Evolutionary conservation across 2,113 vertebrate genomes (phyloP).

Genomic region (Cheirogaleus medius): DNA sequence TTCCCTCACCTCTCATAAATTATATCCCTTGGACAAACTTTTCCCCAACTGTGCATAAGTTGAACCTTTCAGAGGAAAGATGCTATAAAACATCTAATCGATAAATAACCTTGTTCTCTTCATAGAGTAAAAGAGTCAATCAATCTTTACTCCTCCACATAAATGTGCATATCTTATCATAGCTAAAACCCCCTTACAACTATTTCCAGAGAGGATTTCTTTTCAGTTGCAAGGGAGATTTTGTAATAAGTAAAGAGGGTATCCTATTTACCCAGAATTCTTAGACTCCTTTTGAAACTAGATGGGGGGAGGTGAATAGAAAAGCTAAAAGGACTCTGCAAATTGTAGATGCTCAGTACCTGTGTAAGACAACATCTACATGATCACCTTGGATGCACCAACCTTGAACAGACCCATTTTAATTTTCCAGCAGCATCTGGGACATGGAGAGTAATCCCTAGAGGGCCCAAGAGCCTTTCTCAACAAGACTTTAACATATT

Average conservation of each 20-base stretch:
- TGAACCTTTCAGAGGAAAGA: conserved; percentile 69
- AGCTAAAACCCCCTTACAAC: conserved; percentile 11
- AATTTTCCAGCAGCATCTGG: conserved; percentile 18
- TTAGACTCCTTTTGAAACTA: neutral
- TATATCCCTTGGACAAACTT: conserved; percentile 66
- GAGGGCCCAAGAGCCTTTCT: neutral
- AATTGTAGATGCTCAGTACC: neutral
- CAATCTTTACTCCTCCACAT: conserved; percentile 62
- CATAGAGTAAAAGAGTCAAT: conserved; percentile 64
- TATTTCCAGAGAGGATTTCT: neutral
- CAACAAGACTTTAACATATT: conserved; percentile 50
- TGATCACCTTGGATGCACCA: neutral
- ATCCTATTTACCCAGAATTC: conserved; percentile 32
- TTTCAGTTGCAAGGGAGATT: conserved; percentile 27
- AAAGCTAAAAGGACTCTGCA: neutral
- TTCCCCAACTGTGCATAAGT: conserved; percentile 52
- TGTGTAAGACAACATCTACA: neutral
- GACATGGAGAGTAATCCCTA: neutral
- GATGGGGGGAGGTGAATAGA: neutral
- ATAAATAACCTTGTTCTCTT: conserved; percentile 76
- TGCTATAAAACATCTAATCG: conserved; percentile 70
- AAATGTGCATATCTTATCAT: conserved; percentile 61
- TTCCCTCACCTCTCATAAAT: conserved; percentile 60
- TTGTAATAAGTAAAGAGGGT: conserved; percentile 26
- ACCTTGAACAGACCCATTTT: neutral